Percentiles rank a stretch among this genome's conserved stretches.
phyloP scores from a whole-genome alignment of 2,888 invertebrate genomes.

The Deilephila porcellus region DNA sequence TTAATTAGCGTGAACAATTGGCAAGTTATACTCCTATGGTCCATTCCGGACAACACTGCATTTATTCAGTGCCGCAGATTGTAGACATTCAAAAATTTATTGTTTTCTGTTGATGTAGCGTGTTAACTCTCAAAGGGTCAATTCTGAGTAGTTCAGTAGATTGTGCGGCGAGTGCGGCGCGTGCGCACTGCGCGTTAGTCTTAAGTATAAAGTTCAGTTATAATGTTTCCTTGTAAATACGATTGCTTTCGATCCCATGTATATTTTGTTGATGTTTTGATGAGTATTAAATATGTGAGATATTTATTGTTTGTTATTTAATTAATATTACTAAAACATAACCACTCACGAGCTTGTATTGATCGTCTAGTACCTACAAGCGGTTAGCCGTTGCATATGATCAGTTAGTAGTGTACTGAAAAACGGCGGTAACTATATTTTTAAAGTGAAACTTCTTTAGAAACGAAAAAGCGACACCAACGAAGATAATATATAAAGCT shows the following conservation, averaged over 20 bases:
- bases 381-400: too few species aligned
- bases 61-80: neutral
- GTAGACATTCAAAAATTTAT: neutral
- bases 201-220: constrained; percentile 25
- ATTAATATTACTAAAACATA: constrained; percentile 36
- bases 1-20: too few species aligned
- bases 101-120: neutral
- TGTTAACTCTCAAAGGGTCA: constrained; percentile 4
- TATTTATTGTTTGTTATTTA: constrained; percentile 45
- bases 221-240: constrained; percentile 61
- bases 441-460: too few species aligned
- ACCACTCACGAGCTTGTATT: too few species aligned
- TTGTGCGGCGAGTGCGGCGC: neutral
- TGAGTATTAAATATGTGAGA: constrained; percentile 70
- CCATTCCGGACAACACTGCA: neutral
- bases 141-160: constrained; percentile 23
- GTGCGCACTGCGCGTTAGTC: constrained; percentile 12
- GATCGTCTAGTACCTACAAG: too few species aligned
- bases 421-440: too few species aligned
- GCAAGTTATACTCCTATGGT: too few species aligned
- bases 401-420: too few species aligned
- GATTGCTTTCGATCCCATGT: constrained; percentile 54
- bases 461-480: too few species aligned
- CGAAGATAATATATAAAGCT: too few species aligned
- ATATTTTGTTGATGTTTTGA: constrained; percentile 63